These are phyloP conservation scores for Hedychridium roseum DNA, from an alignment of 2,888 invertebrate genomes.

Conservation along the genomic window DNA sequence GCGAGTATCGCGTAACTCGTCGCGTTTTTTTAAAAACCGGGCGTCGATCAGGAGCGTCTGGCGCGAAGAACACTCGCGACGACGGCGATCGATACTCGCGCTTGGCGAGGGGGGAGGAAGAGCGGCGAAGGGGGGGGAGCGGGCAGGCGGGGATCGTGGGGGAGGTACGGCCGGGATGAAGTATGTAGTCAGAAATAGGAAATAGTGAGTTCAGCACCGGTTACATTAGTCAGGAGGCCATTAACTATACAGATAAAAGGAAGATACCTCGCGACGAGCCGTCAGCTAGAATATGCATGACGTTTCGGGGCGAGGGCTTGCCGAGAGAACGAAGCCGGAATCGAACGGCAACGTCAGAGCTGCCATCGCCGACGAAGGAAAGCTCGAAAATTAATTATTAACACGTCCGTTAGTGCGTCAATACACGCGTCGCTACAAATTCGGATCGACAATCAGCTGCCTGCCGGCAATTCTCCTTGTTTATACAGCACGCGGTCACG, in stretches of 20 bases:
- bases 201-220: constrained; percentile 28
- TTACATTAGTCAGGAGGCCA: constrained; percentile 42
- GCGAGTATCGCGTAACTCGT: neutral
- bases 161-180: no score
- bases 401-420: constrained; percentile 19
- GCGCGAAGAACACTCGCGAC: neutral
- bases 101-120: neutral
- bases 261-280: constrained; percentile 39
- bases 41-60: neutral
- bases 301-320: constrained; percentile 25
- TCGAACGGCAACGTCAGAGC: constrained; percentile 33
- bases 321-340: constrained; percentile 21
- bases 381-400: constrained; percentile 38
- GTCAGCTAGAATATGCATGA: constrained; percentile 46
- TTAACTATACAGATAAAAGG: constrained; percentile 49
- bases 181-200: no score
- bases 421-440: constrained; percentile 12
- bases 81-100: neutral
- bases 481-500: constrained; percentile 4
- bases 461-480: constrained; percentile 11
- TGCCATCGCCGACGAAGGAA: constrained; percentile 22
- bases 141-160: no score
- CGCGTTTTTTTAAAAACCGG: neutral
- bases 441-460: constrained; percentile 13
- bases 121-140: neutral